Evolutionary conservation across 1,140 invertebrate species (phyloP).

Genomic region (Cyphomyrmex costatus): DNA sequence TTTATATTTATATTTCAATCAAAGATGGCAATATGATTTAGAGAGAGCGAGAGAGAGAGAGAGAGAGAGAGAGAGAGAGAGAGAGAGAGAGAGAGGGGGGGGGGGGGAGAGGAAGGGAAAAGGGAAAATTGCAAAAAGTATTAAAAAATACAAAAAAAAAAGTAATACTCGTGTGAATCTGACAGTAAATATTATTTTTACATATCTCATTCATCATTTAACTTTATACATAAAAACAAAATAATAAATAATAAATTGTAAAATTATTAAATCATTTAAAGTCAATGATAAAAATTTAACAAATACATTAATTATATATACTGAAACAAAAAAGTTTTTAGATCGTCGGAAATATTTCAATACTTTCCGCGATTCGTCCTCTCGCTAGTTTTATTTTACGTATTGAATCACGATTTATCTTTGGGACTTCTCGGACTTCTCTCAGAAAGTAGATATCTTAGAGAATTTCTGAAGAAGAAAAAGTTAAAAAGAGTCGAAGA

Average conservation of each 20-base stretch:
- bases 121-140: constrained; percentile 1
- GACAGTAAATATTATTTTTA: not conserved
- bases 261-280: not conserved
- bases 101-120: not conserved
- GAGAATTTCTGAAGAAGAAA: constrained; percentile 1
- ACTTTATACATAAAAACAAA: not conserved
- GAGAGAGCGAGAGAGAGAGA: not conserved
- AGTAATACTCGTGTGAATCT: not conserved
- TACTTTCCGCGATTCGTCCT: not conserved
- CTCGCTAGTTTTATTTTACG: not conserved
- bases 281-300: not conserved
- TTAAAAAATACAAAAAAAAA: not conserved
- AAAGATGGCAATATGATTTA: constrained; percentile 38
- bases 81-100: not conserved
- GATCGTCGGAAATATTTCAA: not conserved
- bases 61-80: not conserved
- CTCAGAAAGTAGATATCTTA: not conserved
- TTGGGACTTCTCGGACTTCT: not conserved
- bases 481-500: constrained; percentile 2
- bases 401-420: not conserved
- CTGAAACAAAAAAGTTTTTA: not conserved
- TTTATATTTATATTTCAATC: constrained; percentile 65
- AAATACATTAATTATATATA: constrained; percentile 2
- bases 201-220: not conserved
- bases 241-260: constrained; percentile 1